Evolutionary conservation across 2,797 vertebrate species (phyloP), one percentile per base, ranked within the genome.

Genomic region (Microtus californicus): DNA sequence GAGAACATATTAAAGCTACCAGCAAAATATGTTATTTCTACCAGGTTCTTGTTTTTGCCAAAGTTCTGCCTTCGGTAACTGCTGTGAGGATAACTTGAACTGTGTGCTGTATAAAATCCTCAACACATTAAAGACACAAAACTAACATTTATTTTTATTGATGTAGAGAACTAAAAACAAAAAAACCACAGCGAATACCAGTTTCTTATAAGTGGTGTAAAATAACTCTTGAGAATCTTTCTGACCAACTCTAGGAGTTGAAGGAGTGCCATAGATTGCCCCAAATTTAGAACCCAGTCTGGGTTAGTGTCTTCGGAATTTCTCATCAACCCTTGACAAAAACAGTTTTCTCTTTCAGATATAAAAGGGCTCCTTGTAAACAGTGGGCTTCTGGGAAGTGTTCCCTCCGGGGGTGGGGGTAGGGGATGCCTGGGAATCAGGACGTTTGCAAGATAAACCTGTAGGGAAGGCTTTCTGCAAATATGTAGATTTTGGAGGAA

Each of bases 311-410:
- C 59, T 95, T 85, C 86, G 34, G 2, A 54, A 80, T 89, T 97
- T 97, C 89, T 97, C 97, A 96, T 92, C 97, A 78, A 81, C 73
- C 77, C 77, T 95, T 79, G 76, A 96, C 94, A 94, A 96, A 96
- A 97, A 80, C 51, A 91, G 81, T 91, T 96, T 96, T 95, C 90
- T 96, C 82, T 97, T 96, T 95, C 95, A 96, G 76, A 63, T 89
- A 87, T 96, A 93, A 97, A 97, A 97, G 81, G 54, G 40, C 51
- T 67, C 69, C 90, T 97, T 97, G 96, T 97, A 93, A 95, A 93
- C 43, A 51, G 59, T 88, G 90, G 77, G 87, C 89, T 97, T 97
- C 97, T 97, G 95, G 96, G 96, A 98, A 97, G 73, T 89, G 65
- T 89, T 95, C 79, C 92, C 94, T 74, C n/a, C 77, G 73, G 48